Percentiles rank a stretch among this genome's conserved stretches.
Evolutionary conservation across 2,888 invertebrate genomes (phyloP).

Genomic region (Harmothoe impar): DNA sequence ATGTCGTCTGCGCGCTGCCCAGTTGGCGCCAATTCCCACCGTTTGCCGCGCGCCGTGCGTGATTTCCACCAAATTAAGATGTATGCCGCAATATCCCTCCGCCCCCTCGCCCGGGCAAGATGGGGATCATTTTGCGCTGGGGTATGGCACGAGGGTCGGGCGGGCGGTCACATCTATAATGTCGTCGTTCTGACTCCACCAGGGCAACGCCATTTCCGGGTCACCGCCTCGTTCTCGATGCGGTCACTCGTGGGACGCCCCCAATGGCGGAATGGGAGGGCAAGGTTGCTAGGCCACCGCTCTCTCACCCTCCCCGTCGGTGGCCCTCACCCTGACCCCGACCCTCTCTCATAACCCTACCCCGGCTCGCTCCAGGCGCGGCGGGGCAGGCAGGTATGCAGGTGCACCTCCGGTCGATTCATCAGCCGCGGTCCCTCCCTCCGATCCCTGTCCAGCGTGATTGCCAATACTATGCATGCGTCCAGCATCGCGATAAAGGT

Average conservation of each 20-base stretch:
- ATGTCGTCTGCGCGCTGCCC: slow-evolving; percentile 17
- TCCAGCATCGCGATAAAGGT: not conserved
- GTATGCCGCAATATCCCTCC: slow-evolving; percentile 53
- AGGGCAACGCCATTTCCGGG: slow-evolving; percentile 17
- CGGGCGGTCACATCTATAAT: slow-evolving; percentile 46
- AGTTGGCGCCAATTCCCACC: slow-evolving; percentile 29
- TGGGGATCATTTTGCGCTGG: slow-evolving; percentile 18
- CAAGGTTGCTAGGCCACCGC: not conserved
- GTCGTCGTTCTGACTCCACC: not conserved
- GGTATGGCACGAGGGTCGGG: not conserved
- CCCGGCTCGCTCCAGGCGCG: no score
- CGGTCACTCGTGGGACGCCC: slow-evolving; percentile 42
- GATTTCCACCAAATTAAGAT: slow-evolving; percentile 54
- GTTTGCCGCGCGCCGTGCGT: slow-evolving; percentile 8
- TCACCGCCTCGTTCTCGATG: slow-evolving; percentile 50
- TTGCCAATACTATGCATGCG: not conserved
- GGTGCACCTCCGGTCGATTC: not conserved
- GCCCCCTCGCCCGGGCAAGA: not conserved
- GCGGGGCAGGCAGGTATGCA: not conserved
- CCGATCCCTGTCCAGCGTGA: not conserved
- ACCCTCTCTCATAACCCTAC: not conserved
- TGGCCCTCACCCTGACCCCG: not conserved
- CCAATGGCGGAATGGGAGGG: not conserved
- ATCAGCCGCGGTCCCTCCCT: not conserved
- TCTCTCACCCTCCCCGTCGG: not conserved